phyloP scores from a whole-genome alignment of 1,140 invertebrate genomes.

The Saccostrea cuccullata region DNA sequence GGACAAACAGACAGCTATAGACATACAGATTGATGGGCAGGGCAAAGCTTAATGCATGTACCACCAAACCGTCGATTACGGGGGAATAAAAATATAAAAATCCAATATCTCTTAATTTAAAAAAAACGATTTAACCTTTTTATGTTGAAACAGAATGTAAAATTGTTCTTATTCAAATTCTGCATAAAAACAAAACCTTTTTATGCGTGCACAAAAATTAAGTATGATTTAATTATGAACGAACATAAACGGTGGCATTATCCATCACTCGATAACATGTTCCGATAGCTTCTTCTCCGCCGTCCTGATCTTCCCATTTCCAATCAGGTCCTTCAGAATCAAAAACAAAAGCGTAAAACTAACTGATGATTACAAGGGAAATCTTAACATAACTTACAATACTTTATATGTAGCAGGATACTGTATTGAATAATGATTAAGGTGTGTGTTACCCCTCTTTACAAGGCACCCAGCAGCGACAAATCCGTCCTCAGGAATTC shows the following conservation, averaged over 20 bases:
- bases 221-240: background rate
- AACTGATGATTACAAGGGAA: too few species aligned
- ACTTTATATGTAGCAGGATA: background rate
- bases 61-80: too few species aligned
- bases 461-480: background rate
- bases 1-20: too few species aligned
- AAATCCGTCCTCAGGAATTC: background rate
- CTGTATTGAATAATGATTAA: background rate
- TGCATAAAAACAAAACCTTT: too few species aligned
- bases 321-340: background rate
- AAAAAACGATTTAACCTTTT: too few species aligned
- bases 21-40: too few species aligned
- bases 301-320: conserved; percentile 5
- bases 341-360: background rate
- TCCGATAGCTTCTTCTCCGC: background rate
- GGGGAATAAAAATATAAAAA: too few species aligned
- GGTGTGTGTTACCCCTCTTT: background rate
- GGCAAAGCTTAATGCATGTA: too few species aligned
- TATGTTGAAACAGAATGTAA: background rate
- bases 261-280: background rate
- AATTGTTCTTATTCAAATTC: too few species aligned
- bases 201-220: too few species aligned
- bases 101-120: too few species aligned
- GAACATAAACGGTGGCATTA: background rate
- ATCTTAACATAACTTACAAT: too few species aligned